phyloP scores from a whole-genome alignment of 2,113 vertebrate species.

The Lophius piscatorius region DNA sequence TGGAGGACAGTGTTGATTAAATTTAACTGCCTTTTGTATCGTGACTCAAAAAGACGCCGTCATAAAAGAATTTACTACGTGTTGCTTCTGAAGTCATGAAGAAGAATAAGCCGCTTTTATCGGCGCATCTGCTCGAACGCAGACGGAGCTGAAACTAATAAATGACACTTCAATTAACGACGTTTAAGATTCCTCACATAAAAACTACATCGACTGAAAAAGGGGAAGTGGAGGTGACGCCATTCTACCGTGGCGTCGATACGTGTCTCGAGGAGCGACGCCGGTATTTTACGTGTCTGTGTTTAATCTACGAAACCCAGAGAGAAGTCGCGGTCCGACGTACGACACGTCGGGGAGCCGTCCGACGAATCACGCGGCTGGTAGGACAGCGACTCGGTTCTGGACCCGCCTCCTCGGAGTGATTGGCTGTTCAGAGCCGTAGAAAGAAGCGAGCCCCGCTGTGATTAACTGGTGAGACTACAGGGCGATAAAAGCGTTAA shows the following conservation, averaged over 20 bases:
- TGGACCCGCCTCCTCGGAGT: too few species aligned
- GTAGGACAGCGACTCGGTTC: too few species aligned
- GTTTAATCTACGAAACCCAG: conserved; percentile 14
- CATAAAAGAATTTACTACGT: conserved; percentile 40
- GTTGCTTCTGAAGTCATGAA: conserved; percentile 34
- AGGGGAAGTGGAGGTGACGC: conserved; percentile 28
- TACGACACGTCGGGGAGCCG: conserved; percentile 54
- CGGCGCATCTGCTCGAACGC: conserved; percentile 22
- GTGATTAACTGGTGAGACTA: conserved; percentile 61
- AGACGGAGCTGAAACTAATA: conserved; percentile 29
- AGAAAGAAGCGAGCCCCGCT: conserved; percentile 14
- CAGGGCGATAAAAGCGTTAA: conserved; percentile 70
- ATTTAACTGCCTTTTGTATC: too few species aligned
- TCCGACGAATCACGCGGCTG: conserved; percentile 26
- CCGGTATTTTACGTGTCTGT: conserved; percentile 21
- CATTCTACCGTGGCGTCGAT: conserved; percentile 60
- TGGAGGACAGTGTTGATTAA: too few species aligned
- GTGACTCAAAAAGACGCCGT: conserved; percentile 36
- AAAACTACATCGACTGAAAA: conserved; percentile 34
- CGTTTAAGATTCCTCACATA: conserved; percentile 48
- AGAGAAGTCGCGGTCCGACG: conserved; percentile 32
- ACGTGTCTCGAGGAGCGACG: conserved; percentile 30
- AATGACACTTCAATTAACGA: conserved; percentile 46
- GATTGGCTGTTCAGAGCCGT: conserved; percentile 7
- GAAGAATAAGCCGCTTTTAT: conserved; percentile 15